These are phyloP conservation scores for Cirrhinus molitorella DNA, from an alignment of 2,797 vertebrate species.

Conservation along the genomic window DNA sequence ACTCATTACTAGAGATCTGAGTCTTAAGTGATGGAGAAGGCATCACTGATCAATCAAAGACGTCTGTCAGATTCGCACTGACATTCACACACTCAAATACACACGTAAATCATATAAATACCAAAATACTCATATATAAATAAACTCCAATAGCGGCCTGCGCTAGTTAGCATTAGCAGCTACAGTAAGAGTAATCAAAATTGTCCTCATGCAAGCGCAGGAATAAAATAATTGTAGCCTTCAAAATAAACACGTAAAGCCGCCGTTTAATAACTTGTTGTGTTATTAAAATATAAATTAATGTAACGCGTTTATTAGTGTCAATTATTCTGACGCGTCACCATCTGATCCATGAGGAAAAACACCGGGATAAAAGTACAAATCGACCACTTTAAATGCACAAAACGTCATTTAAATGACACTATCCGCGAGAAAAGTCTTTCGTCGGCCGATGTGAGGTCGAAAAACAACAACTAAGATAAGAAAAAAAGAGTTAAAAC, in stretches of 20 bases:
- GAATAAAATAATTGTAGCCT: not conserved
- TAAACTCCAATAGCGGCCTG: constrained; percentile 33
- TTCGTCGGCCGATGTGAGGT: not conserved
- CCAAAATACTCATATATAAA: not conserved
- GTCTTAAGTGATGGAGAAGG: constrained; percentile 5
- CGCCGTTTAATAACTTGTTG: not conserved
- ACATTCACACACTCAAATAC: not conserved
- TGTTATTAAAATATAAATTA: not conserved
- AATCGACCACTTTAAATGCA: constrained; percentile 18
- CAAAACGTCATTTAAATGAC: not conserved
- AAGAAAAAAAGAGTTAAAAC: constrained; percentile 1
- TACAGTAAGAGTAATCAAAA: constrained; percentile 1
- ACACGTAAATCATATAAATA: not conserved
- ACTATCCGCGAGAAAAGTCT: not conserved
- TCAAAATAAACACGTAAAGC: not conserved
- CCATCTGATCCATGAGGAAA: constrained; percentile 47
- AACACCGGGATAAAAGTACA: constrained; percentile 43
- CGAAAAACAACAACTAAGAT: not conserved
- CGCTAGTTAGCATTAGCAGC: constrained; percentile 46
- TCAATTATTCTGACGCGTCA: constrained; percentile 47
- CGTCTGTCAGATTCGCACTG: not conserved
- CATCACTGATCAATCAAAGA: constrained; percentile 9
- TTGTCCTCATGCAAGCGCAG: not conserved
- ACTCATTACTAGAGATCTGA: not conserved
- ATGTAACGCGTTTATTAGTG: not conserved